A percentile compares a stretch with the other conserved stretches of the same genome.
Conservation (phyloP, 1,140 invertebrate species). For the Dendrolimus kikuchii region DNA sequence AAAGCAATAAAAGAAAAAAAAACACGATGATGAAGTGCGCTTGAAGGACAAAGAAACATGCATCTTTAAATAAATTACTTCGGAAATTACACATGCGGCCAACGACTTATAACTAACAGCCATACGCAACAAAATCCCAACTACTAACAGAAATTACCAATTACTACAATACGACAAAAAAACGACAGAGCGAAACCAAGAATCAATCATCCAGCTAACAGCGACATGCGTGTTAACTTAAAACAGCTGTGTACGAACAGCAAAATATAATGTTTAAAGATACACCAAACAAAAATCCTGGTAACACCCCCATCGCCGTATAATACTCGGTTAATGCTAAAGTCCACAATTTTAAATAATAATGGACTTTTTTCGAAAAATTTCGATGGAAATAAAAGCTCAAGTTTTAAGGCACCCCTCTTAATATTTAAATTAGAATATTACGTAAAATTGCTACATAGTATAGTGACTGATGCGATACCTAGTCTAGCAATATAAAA, state of each 20-base stretch:
- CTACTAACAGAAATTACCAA: conserved; percentile 4
- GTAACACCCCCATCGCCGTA: conserved; percentile 29
- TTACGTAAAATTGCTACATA: no score
- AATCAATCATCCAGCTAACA: conserved; percentile 4
- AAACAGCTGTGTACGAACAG: conserved; percentile 36
- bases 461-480: no score
- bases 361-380: no score
- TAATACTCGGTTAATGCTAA: not conserved
- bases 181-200: conserved; percentile 15
- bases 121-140: not conserved
- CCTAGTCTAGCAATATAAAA: no score
- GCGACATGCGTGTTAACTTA: conserved; percentile 11
- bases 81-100: conserved; percentile 12
- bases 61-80: conserved; percentile 17
- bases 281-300: conserved; percentile 52
- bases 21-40: conserved; percentile 58
- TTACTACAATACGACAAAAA: conserved; percentile 18
- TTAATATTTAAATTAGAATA: no score
- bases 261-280: conserved; percentile 34
- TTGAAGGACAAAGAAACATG: conserved; percentile 64
- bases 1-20: conserved; percentile 37
- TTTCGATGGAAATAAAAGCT: no score
- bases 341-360: no score
- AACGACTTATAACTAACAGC: conserved; percentile 25
- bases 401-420: no score